phyloP scores from a whole-genome alignment of 2,113 vertebrate genomes.

The Todiramphus saurophagus region DNA sequence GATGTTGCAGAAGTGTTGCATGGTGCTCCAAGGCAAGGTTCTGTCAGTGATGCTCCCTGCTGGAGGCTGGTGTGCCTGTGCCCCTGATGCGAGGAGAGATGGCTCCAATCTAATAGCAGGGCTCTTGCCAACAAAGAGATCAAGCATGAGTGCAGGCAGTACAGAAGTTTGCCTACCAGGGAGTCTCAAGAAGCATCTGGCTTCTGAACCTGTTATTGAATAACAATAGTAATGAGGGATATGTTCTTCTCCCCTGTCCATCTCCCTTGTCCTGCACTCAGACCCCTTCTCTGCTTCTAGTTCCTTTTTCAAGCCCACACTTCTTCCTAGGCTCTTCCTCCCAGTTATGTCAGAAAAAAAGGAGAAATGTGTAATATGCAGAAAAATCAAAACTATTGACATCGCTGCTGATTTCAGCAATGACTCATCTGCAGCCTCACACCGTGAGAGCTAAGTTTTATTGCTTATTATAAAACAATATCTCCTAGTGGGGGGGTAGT shows the following conservation, averaged over 20 bases:
- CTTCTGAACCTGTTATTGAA: background rate
- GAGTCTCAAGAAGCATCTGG: background rate
- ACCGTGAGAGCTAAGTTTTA: background rate
- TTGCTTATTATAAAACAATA: conserved; percentile 33
- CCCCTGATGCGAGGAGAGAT: background rate
- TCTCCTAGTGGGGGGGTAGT: background rate
- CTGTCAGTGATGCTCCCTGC: rapidly evolving
- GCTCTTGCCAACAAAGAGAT: background rate
- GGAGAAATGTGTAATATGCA: background rate
- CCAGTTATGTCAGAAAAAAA: background rate
- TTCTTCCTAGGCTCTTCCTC: background rate
- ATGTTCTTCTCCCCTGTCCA: background rate
- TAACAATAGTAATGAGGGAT: background rate
- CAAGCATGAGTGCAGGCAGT: background rate
- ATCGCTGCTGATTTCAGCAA: background rate
- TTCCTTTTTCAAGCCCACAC: background rate
- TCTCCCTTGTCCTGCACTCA: background rate
- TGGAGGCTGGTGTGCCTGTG: background rate
- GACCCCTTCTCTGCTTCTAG: background rate
- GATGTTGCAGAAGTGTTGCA: background rate
- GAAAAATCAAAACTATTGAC: conserved; percentile 17
- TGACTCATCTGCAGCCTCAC: conserved; percentile 13
- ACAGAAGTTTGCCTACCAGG: background rate
- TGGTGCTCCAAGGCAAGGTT: background rate
- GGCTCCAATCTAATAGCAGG: background rate